phyloP scores from a whole-genome alignment of 2,797 vertebrate genomes.

The Clarias fuscus region DNA sequence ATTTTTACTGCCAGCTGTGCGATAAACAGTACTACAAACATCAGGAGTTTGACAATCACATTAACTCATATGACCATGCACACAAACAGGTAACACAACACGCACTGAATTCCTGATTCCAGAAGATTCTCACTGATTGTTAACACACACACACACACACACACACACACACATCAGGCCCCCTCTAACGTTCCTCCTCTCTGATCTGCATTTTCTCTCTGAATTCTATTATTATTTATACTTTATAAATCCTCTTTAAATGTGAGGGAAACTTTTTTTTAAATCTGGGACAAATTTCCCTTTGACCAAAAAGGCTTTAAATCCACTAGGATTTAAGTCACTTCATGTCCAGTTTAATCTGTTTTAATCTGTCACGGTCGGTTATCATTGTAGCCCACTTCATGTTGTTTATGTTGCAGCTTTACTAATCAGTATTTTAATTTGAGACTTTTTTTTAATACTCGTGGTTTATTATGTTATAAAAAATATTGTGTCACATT shows the following conservation, averaged over 20 bases:
- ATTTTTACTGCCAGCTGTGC: conserved; percentile 95
- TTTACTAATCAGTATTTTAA: no score
- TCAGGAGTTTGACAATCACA: conserved; percentile 98
- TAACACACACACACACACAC: not conserved
- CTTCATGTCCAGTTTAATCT: no score
- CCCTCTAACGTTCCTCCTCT: not conserved
- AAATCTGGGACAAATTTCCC: not conserved
- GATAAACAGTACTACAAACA: conserved; percentile 97
- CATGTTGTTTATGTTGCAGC: no score
- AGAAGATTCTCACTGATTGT: no score
- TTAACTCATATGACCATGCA: conserved; percentile 97
- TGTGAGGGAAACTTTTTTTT: not conserved
- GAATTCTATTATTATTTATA: conserved; percentile 10
- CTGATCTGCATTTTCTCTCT: not conserved
- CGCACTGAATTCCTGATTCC: not conserved
- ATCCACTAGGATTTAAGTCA: no score
- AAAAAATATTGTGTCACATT: no score
- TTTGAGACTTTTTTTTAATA: no score
- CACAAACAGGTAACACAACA: conserved; percentile 88
- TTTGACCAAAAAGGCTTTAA: no score
- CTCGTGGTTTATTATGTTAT: no score
- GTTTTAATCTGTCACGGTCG: no score
- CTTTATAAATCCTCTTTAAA: not conserved
- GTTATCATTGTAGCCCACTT: no score
- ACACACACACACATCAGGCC: no score